Evolutionary conservation across 2,113 vertebrate species (phyloP), one percentile per base, ranked within the genome.

Genomic region (Boulengeromyrus knoepffleri): DNA sequence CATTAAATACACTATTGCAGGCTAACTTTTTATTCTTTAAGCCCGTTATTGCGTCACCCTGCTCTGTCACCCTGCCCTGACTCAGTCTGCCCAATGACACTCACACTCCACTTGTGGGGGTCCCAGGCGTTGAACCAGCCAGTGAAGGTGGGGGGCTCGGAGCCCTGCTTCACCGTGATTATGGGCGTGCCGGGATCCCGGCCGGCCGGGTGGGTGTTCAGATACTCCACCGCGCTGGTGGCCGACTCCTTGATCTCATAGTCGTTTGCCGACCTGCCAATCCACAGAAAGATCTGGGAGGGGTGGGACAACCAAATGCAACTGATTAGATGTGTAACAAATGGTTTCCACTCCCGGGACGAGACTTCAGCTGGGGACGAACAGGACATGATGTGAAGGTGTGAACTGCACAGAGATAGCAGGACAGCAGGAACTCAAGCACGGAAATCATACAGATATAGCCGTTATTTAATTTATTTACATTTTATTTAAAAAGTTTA

Each of bases 91-190:
- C 31, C 7, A 80, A 7, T 42, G 74, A 42, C 36, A 97, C 97
- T 97, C 93, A 98, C 97, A 0, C 95, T 98, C 97, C 97, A 98
- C 92, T 97, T 98, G 85, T 97, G 96, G 31, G 97, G 95, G 90
- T 98, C 98, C 98, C 98, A 98, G 4, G 97, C 97, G 0, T 96
- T 95, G 95, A 98, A 98, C 98, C 98, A 98, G 5, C 98, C 98
- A 0, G 97, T 98, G 94, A 98, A 98, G 56, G 97, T 98, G 50
- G 95, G 96, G 0, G 98, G 98, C 46, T 98, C 98, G 0, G 92
- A 92, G 46, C 97, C 97, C 93, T 98, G 97, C 91, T 98, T 98
- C 89, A 98, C 95, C 19, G 92, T 89, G 89, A 97, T 91, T 85
- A 97, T 92, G 0, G 97, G 95, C 0, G 97, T 97, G 21, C 96